Base-by-base conservation (phyloP, 2,888 invertebrate genomes). In the Synanthedon formicaeformis region DNA sequence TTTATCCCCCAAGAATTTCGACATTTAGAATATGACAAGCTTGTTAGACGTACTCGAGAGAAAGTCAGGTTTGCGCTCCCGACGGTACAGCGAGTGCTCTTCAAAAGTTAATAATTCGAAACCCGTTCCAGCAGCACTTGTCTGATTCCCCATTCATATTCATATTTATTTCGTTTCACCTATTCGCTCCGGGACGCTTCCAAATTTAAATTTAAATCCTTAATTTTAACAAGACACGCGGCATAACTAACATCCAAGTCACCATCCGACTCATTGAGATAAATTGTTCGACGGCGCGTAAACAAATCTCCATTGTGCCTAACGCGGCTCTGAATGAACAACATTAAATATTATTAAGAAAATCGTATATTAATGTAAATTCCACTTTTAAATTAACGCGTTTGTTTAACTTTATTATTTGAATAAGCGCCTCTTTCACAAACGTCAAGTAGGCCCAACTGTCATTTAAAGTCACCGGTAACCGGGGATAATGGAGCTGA, bases 91-190 rank as follows among this genome's bases (percentile, higher is more conserved):
- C 60, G 65, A 75, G 78, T 63, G 73, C 77, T 75, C 85, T 86
- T 73, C 68, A 83, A 81, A 84, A 82, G 79, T 85, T 85, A 85
- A 85, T 84, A 85, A 83, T 84, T 85, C 75, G 76, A 73, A 78
- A 77, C 78, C 81, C 79, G 77, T 76, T 75, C 75, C 71, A 65
- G 67, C 65, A 68, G 74, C 71, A 73, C 81, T 81, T 77, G 76
- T 78, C 79, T 79, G 80, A 80, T 79, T 80, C 75, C 63, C 80
- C 76, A 87, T 88, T 88, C 87, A 88, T 87, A 88, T 88, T 87
- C 87, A 88, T 87, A 87, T 87, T 87, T 85, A 84, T 83, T 84
- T 82, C 84, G 77, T 80, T 84, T 78, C 78, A 84, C 81, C 81
- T 80, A 82, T 76, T 77, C 80, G 79, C 78, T 73, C 69, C 69